phyloP scores from a whole-genome alignment of 2,797 vertebrate genomes.

The Pangasius macronema region DNA sequence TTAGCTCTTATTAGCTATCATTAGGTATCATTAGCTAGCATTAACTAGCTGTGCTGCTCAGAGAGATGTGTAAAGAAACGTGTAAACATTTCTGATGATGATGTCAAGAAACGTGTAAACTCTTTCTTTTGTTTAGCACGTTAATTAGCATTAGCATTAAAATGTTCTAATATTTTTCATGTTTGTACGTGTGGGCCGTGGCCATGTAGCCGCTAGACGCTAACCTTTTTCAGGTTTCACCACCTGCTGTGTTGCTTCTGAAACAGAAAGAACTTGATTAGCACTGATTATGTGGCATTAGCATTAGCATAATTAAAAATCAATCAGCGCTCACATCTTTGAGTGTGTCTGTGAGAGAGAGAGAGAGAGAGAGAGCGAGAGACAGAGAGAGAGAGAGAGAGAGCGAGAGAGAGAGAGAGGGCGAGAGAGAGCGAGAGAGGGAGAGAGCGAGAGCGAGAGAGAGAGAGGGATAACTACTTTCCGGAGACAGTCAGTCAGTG shows the following conservation, averaged over 20 bases:
- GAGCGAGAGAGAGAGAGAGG: not conserved
- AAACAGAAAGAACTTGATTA: not conserved
- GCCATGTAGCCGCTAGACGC: not conserved
- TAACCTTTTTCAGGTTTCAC: not conserved
- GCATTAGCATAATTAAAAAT: not conserved
- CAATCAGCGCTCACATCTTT: not conserved
- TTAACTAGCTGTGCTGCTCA: not conserved
- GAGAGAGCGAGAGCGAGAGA: not conserved
- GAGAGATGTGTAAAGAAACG: not conserved
- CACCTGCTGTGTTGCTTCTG: not conserved
- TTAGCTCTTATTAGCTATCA: not conserved
- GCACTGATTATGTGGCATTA: not conserved
- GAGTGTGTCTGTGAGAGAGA: slow-evolving; percentile 1
- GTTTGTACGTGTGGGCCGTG: not conserved
- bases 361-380: no score
- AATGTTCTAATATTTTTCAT: not conserved
- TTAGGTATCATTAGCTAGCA: not conserved
- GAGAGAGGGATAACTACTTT: not conserved
- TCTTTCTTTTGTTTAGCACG: not conserved
- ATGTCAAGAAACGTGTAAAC: not conserved
- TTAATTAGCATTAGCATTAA: not conserved
- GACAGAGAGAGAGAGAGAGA: not conserved
- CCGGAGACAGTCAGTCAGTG: not conserved
- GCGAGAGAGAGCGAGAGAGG: not conserved
- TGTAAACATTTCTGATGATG: no score